These are phyloP conservation scores for Rapana venosa DNA, from an alignment of 2,888 invertebrate species.

Conservation along the genomic window DNA sequence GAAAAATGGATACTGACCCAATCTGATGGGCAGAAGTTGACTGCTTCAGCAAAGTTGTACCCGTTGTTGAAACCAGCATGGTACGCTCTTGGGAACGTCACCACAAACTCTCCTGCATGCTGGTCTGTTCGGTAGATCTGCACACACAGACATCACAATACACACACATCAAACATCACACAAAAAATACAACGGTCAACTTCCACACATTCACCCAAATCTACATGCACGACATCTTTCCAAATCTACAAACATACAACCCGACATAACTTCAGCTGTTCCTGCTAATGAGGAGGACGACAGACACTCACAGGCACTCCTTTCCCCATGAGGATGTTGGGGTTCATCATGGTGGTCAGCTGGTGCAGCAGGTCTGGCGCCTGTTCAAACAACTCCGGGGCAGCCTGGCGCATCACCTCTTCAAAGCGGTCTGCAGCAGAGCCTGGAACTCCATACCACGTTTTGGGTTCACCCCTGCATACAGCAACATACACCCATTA, in stretches of 20 bases:
- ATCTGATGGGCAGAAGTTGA: conserved; percentile 99
- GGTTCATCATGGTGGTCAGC: conserved; percentile 98
- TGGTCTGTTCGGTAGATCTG: conserved; percentile 91
- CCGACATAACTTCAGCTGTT: too few relatives aligned
- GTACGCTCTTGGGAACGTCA: conserved; percentile 99
- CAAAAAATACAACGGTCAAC: background rate
- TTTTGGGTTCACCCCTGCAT: conserved; percentile 94
- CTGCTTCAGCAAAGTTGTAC: conserved; percentile 99
- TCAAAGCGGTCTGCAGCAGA: conserved; percentile 95
- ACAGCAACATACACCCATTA: background rate
- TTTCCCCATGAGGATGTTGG: conserved; percentile 93
- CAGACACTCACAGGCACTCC: conserved; percentile 80
- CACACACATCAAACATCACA: background rate
- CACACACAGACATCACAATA: conserved; percentile 15
- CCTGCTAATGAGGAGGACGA: background rate
- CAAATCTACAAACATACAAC: too few relatives aligned
- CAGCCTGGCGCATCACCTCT: conserved; percentile 95
- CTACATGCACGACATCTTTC: too few relatives aligned
- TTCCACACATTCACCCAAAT: too few relatives aligned
- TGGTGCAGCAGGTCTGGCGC: conserved; percentile 98
- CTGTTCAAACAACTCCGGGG: conserved; percentile 96
- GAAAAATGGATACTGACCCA: conserved; percentile 84
- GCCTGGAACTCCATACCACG: conserved; percentile 98
- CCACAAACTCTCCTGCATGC: conserved; percentile 98
- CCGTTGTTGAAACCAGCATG: conserved; percentile 99